Percentiles rank a stretch among this genome's conserved stretches.
Conservation (phyloP, 2,797 vertebrate genomes). For the Tadarida brasiliensis region DNA sequence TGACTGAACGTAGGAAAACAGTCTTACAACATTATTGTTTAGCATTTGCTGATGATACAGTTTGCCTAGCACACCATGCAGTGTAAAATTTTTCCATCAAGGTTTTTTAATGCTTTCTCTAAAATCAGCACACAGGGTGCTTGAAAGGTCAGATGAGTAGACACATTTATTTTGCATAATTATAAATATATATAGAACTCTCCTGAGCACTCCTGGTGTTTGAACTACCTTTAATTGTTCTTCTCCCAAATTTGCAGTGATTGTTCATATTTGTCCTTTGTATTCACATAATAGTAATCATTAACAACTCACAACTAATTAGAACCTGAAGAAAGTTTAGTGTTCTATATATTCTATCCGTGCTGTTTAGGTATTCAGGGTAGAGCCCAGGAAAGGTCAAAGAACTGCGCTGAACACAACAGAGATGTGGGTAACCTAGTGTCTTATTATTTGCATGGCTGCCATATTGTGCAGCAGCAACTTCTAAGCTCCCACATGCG, state of each 20-base stretch:
- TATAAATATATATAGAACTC: slow-evolving; percentile 75
- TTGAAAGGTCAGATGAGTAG: slow-evolving; percentile 85
- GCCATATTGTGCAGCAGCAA: background rate
- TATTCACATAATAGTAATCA: slow-evolving; percentile 81
- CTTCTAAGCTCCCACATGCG: background rate
- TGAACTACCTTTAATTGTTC: slow-evolving; percentile 82
- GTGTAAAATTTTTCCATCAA: slow-evolving; percentile 82
- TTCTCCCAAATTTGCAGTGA: slow-evolving; percentile 75
- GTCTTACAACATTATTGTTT: slow-evolving; percentile 79
- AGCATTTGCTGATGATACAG: slow-evolving; percentile 82
- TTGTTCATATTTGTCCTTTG: slow-evolving; percentile 81
- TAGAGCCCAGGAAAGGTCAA: background rate
- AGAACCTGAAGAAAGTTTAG: background rate
- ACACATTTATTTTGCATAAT: slow-evolving; percentile 81
- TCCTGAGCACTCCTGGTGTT: slow-evolving; percentile 73
- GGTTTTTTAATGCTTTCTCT: slow-evolving; percentile 79
- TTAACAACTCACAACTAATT: slow-evolving; percentile 18
- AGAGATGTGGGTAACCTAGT: background rate
- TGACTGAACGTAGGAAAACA: slow-evolving; percentile 78
- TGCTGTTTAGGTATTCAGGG: background rate
- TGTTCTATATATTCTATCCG: background rate
- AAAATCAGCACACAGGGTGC: slow-evolving; percentile 77
- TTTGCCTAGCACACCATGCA: slow-evolving; percentile 63
- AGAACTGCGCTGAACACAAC: background rate
- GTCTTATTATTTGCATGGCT: background rate